Evolutionary conservation across 2,113 vertebrate species (phyloP), one percentile per base, ranked within the genome.

Genomic region (Macroglossus sobrinus): DNA sequence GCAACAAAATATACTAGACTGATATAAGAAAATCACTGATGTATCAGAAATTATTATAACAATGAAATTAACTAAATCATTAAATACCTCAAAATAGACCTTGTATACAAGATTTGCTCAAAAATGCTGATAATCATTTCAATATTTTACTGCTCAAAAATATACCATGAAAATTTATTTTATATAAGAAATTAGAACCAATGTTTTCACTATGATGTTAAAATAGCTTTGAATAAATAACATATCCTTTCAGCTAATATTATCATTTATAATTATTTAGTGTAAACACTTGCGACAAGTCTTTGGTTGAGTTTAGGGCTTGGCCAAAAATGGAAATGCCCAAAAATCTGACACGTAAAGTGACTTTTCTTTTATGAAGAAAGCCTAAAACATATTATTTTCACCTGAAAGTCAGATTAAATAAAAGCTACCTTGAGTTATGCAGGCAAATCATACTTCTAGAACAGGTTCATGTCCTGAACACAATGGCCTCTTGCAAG

Each of bases 11-110:
- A 84, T 28, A 87, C 28, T 59, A 84, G 24, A 81, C 43, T 50
- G 64, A 80, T 16, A 53, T 40, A 94, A 50, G 75, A 88, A 80
- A 78, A 75, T 55, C 89, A 40, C 14, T 66, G 38, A 30, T 93
- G 66, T 74, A 6, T 89, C 57, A 87, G 28, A 82, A 93, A 89
- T 81, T 91, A 84, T 3, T 81, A 64, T 5, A 74, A 38, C 84
- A 84, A 76, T 84, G 7, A 92, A 82, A 86, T 92, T 16, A 93
- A 95, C 5, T 64, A 13, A 84, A 81, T 92, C 9, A 89, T 69
- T 68, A 68, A 33, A 55, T 82, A 2, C 2, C 45, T 61, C 40
- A 26, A 94, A 89, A 85, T 43, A 59, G n/a, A 68, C 8, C 43
- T n/a, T 86, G 4, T 19, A 38, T 68, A 26, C 91, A 92, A 79